These are phyloP conservation scores for Pagrus major DNA, from an alignment of 2,113 vertebrate species.

Conservation along the genomic window DNA sequence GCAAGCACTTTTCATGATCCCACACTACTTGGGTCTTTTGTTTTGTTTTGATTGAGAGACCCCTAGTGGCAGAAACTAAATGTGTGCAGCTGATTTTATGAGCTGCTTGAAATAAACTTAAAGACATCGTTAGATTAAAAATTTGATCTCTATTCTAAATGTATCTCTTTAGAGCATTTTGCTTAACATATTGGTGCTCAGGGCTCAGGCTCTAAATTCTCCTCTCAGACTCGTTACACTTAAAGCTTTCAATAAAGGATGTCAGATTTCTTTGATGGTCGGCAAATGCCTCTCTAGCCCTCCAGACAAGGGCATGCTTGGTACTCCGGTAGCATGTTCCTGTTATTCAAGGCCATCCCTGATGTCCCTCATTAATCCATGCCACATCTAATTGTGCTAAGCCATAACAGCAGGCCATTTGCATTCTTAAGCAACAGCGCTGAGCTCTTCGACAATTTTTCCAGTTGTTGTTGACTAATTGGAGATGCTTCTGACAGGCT, in stretches of 20 bases:
- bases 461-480: conserved; percentile 32
- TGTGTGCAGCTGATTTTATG: not conserved
- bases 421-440: conserved; percentile 29
- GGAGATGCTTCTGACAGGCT: conserved; percentile 9
- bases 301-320: conserved; percentile 30
- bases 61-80: no score
- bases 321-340: conserved; percentile 7
- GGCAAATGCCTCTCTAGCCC: conserved; percentile 6
- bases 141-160: not conserved
- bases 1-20: no score
- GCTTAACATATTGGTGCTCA: conserved; percentile 20
- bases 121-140: not conserved
- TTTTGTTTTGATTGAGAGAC: no score
- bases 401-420: conserved; percentile 60
- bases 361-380: conserved; percentile 70
- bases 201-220: conserved; percentile 14
- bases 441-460: conserved; percentile 25
- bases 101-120: not conserved
- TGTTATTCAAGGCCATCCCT: conserved; percentile 51
- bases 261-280: conserved; percentile 7
- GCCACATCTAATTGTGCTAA: conserved; percentile 76
- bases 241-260: not conserved
- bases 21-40: no score
- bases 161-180: not conserved
- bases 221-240: not conserved